Conservation (phyloP, 2,888 invertebrate genomes). For the Conistra vaccinii region DNA sequence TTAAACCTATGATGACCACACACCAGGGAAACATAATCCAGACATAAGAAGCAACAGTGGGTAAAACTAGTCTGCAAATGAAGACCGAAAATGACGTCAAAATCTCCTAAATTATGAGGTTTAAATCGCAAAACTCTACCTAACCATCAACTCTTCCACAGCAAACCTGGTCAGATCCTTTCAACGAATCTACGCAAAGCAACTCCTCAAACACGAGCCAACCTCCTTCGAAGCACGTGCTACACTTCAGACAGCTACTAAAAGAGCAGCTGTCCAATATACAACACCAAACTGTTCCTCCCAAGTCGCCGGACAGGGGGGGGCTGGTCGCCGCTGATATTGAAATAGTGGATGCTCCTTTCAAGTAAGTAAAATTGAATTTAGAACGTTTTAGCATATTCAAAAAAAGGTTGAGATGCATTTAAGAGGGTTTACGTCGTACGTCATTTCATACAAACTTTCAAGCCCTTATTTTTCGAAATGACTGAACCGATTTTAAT, state of each 20-base stretch:
- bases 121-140: neutral
- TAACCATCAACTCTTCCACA: constrained; percentile 34
- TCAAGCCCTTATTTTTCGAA: too few relatives aligned
- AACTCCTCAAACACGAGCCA: constrained; percentile 84
- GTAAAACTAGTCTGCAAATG: neutral
- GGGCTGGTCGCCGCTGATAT: constrained; percentile 81
- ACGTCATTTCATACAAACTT: too few relatives aligned
- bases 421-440: too few relatives aligned
- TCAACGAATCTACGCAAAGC: constrained; percentile 84
- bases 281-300: constrained; percentile 64
- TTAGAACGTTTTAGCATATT: too few relatives aligned
- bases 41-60: neutral
- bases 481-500: too few relatives aligned
- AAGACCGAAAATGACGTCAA: neutral
- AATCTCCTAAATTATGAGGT: neutral
- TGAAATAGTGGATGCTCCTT: constrained; percentile 84
- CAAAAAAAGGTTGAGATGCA: too few relatives aligned
- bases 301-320: constrained; percentile 75
- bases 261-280: constrained; percentile 80
- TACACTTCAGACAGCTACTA: constrained; percentile 82
- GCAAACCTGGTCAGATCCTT: constrained; percentile 77
- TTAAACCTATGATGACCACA: neutral
- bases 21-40: neutral
- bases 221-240: constrained; percentile 82
- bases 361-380: constrained; percentile 84